These are phyloP conservation scores for Pangasius mekongensis DNA, from an alignment of 2,797 vertebrate genomes.

Conservation along the genomic window DNA sequence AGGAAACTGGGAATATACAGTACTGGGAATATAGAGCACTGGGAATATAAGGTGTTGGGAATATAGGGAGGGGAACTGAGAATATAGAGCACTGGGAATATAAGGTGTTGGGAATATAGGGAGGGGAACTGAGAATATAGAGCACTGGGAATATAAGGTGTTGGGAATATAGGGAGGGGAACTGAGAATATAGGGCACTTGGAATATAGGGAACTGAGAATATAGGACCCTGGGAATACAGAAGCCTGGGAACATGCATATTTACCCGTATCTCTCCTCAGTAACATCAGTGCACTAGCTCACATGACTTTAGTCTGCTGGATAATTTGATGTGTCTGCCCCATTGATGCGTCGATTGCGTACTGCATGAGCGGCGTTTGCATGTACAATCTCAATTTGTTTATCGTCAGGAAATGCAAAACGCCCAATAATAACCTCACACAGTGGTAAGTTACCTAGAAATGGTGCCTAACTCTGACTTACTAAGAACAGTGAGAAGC, in stretches of 20 bases:
- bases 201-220: background rate
- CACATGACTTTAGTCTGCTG: background rate
- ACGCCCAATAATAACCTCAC: conserved; percentile 58
- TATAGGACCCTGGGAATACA: background rate
- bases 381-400: conserved; percentile 73
- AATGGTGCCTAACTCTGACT: conserved; percentile 38
- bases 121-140: background rate
- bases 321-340: conserved; percentile 4
- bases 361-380: conserved; percentile 55
- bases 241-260: background rate
- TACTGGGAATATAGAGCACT: background rate
- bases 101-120: too few relatives aligned
- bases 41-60: background rate
- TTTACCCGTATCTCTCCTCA: background rate
- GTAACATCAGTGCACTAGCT: background rate
- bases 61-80: background rate
- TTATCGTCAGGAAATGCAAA: conserved; percentile 76
- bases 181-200: background rate
- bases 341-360: background rate
- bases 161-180: too few relatives aligned
- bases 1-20: background rate
- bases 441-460: conserved; percentile 62
- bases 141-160: background rate
- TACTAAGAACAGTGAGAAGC: conserved; percentile 28
- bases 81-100: background rate